phyloP scores from a whole-genome alignment of 1,140 invertebrate species.

The Globodera ellingtonae region DNA sequence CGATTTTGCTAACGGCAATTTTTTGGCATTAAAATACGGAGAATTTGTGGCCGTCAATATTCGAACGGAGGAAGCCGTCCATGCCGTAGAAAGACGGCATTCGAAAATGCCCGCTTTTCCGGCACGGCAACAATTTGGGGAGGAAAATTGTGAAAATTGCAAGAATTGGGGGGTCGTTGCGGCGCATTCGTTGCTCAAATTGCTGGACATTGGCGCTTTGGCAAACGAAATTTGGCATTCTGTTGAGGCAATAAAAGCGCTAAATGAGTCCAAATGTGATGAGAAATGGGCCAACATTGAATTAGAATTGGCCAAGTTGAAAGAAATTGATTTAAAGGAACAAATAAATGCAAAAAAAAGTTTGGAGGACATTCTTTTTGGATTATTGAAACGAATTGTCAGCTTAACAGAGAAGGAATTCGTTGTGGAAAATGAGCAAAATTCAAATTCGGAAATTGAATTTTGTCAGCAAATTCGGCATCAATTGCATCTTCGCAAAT shows the following conservation, averaged over 20 bases:
- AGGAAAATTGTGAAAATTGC: not conserved
- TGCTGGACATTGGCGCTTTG: not conserved
- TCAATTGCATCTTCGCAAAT: not conserved
- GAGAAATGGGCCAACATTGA: not conserved
- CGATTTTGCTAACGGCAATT: not conserved
- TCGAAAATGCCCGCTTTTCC: not conserved
- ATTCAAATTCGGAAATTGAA: conserved; percentile 4
- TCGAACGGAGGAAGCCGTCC: not conserved
- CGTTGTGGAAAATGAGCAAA: not conserved
- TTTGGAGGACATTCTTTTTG: not conserved
- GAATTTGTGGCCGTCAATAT: not conserved
- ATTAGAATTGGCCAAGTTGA: not conserved
- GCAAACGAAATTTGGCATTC: not conserved
- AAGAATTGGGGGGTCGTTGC: not conserved
- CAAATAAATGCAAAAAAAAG: not conserved
- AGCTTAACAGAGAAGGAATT: not conserved
- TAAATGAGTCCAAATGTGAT: not conserved
- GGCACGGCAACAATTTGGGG: not conserved
- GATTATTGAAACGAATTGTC: not conserved
- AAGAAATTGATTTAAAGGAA: not conserved
- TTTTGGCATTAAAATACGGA: not conserved
- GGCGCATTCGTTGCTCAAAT: not conserved
- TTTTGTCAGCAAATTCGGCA: not conserved
- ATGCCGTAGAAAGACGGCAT: not conserved
- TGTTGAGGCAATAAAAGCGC: not conserved